phyloP scores from a whole-genome alignment of 2,113 vertebrate species.

The Neolamprologus caudopunctatus region DNA sequence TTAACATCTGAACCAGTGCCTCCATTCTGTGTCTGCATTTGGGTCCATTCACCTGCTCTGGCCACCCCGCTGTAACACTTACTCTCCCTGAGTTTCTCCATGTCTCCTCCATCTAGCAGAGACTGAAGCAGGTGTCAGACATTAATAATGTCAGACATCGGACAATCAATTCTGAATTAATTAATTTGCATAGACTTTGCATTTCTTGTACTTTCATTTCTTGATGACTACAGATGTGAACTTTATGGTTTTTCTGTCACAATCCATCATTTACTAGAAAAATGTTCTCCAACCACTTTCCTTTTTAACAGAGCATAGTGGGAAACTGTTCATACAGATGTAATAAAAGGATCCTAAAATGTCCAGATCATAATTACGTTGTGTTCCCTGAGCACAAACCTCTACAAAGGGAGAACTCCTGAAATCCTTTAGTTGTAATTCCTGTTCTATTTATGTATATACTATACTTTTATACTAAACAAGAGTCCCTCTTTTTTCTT shows the following conservation, averaged over 20 bases:
- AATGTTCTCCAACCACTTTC: background rate
- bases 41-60: background rate
- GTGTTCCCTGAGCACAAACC: background rate
- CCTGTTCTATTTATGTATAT: background rate
- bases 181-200: background rate
- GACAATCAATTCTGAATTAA: background rate
- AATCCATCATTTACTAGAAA: background rate
- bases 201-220: background rate
- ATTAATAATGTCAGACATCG: background rate
- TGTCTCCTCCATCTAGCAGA: background rate
- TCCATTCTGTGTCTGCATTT: background rate
- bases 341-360: background rate
- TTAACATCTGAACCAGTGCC: background rate
- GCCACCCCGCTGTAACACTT: background rate
- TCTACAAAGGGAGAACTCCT: background rate
- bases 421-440: background rate
- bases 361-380: background rate
- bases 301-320: background rate
- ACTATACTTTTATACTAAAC: background rate
- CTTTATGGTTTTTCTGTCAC: background rate
- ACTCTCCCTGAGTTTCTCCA: background rate
- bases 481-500: background rate
- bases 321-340: background rate
- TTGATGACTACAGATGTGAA: background rate
- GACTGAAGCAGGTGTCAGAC: background rate